These are phyloP conservation scores for Lutjanus campechanus DNA, from an alignment of 2,797 vertebrate genomes.

Conservation along the genomic window DNA sequence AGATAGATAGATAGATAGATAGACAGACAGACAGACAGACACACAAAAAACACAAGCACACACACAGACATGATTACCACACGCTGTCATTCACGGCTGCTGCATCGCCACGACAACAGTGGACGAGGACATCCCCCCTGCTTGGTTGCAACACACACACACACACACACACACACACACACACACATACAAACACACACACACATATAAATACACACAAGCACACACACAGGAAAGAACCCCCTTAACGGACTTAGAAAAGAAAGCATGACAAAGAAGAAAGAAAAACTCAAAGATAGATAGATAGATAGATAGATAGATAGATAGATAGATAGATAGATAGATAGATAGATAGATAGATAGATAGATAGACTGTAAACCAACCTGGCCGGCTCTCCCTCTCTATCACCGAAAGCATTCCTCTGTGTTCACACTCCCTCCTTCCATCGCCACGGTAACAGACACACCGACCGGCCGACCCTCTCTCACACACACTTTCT, in stretches of 20 bases:
- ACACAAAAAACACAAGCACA: slow-evolving; percentile 23
- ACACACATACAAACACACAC: slow-evolving; percentile 17
- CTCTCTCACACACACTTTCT: slow-evolving; percentile 25
- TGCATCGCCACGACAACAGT: slow-evolving; percentile 68
- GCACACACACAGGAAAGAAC: slow-evolving; percentile 17
- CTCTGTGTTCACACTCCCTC: slow-evolving; percentile 86
- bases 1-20: neutral
- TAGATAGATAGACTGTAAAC: slow-evolving; percentile 47
- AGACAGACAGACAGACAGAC: neutral
- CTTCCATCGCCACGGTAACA: slow-evolving; percentile 68
- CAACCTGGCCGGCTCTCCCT: slow-evolving; percentile 87
- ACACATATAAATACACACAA: slow-evolving; percentile 6
- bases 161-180: slow-evolving; percentile 28
- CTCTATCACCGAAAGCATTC: slow-evolving; percentile 88
- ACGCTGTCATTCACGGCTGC: slow-evolving; percentile 69
- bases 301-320: slow-evolving; percentile 22
- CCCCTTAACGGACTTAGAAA: neutral
- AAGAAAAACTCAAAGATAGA: neutral
- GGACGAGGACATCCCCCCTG: slow-evolving; percentile 70
- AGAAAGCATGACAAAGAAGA: neutral
- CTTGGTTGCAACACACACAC: slow-evolving; percentile 43
- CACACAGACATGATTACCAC: slow-evolving; percentile 25
- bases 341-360: slow-evolving; percentile 18
- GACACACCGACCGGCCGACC: slow-evolving; percentile 68
- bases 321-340: slow-evolving; percentile 11